These are phyloP conservation scores for Typhlichthys subterraneus DNA, from an alignment of 2,797 vertebrate genomes.

Conservation along the genomic window DNA sequence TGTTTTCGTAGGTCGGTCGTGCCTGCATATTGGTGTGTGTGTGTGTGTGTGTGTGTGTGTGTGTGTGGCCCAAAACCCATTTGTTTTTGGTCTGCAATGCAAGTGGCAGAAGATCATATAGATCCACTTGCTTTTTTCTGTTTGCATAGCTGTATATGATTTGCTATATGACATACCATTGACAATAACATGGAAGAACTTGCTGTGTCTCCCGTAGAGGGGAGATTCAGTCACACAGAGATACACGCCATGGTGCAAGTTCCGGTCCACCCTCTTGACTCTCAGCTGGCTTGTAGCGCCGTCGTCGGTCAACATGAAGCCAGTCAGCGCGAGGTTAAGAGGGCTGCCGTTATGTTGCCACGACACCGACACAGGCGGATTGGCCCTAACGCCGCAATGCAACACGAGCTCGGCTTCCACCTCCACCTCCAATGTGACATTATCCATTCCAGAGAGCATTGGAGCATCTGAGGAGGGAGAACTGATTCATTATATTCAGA, in stretches of 20 bases:
- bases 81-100: too few species aligned
- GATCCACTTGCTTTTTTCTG: too few species aligned
- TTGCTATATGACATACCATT: conserved; percentile 60
- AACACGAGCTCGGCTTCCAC: conserved; percentile 62
- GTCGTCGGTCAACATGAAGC: conserved; percentile 67
- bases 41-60: too few species aligned
- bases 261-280: conserved; percentile 49
- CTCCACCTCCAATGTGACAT: conserved; percentile 52
- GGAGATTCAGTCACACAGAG: conserved; percentile 69
- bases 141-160: too few species aligned
- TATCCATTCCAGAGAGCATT: conserved; percentile 61
- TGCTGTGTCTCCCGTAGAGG: conserved; percentile 29
- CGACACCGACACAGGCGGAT: conserved; percentile 77
- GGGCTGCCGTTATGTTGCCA: conserved; percentile 76
- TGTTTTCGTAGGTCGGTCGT: too few species aligned
- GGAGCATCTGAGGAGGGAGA: conserved; percentile 78
- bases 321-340: conserved; percentile 66
- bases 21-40: too few species aligned
- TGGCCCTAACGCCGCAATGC: conserved; percentile 79
- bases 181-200: conserved; percentile 78
- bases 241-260: conserved; percentile 81
- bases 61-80: too few species aligned
- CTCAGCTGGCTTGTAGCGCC: conserved; percentile 69
- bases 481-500: too few species aligned
- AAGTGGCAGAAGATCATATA: too few species aligned